A percentile compares a stretch with the other conserved stretches of the same genome.
Conservation (phyloP, 2,888 invertebrate species). For the Rutpela maculata region DNA sequence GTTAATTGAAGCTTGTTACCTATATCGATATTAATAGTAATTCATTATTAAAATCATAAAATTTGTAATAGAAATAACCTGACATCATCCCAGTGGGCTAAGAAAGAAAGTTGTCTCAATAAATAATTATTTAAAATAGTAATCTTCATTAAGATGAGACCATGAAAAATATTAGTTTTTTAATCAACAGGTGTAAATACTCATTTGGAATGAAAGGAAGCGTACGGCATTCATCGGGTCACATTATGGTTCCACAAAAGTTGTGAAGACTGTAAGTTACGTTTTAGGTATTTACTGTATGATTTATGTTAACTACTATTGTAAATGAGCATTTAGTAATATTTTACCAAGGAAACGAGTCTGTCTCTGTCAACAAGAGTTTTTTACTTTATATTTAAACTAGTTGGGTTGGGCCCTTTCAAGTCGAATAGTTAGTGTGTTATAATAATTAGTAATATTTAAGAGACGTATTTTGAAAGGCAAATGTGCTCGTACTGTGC, state of each 20-base stretch:
- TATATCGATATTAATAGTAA: too few relatives aligned
- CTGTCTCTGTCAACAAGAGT: neutral
- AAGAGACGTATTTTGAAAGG: neutral
- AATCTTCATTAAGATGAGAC: neutral
- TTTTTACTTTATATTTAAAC: neutral
- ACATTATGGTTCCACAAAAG: neutral
- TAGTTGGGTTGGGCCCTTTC: neutral
- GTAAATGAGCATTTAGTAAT: neutral
- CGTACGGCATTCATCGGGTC: neutral
- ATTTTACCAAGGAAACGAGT: neutral
- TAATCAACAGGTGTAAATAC: neutral
- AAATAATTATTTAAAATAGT: slow-evolving; percentile 1
- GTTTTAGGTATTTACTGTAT: neutral
- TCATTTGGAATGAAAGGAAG: neutral
- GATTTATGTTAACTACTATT: neutral
- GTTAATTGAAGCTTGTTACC: too few relatives aligned
- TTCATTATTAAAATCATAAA: too few relatives aligned
- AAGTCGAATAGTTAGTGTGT: slow-evolving; percentile 5
- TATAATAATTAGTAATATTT: slow-evolving; percentile 7
- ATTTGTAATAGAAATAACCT: too few relatives aligned
- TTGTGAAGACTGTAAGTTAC: neutral
- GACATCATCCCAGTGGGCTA: neutral
- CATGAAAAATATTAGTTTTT: neutral
- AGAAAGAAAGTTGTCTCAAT: neutral
- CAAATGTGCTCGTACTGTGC: neutral